A percentile compares a stretch with the other conserved stretches of the same genome.
phyloP scores from a whole-genome alignment of 2,113 vertebrate genomes.

The Phrynocephalus versicolor region DNA sequence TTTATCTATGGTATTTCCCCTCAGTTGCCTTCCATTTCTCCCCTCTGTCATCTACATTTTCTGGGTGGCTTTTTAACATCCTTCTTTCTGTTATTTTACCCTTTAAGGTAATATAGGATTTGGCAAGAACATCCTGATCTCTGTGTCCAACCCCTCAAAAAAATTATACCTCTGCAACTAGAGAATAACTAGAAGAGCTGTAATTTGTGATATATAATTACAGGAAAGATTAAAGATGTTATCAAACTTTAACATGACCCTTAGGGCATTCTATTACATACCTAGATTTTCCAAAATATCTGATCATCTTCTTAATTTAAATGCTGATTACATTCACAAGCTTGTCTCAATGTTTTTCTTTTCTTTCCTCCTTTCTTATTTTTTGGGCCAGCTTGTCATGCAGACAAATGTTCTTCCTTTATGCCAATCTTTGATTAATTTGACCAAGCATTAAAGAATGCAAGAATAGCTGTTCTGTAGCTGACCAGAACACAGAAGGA shows the following conservation, averaged over 20 bases:
- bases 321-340: neutral
- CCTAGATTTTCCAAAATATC: constrained; percentile 37
- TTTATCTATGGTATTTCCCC: constrained; percentile 66
- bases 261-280: constrained; percentile 37
- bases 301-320: constrained; percentile 30
- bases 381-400: constrained; percentile 17
- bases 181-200: constrained; percentile 37
- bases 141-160: constrained; percentile 21
- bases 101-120: constrained; percentile 47
- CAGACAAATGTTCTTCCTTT: constrained; percentile 18
- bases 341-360: neutral
- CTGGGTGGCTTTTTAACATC: constrained; percentile 55
- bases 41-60: constrained; percentile 65
- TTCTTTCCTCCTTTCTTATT: constrained; percentile 1
- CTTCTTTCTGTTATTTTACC: constrained; percentile 51
- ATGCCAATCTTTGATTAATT: constrained; percentile 37
- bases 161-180: constrained; percentile 40
- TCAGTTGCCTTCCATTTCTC: constrained; percentile 52
- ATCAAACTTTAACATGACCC: constrained; percentile 45
- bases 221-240: constrained; percentile 52
- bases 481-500: constrained; percentile 46
- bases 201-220: constrained; percentile 39
- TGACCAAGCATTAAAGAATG: constrained; percentile 46
- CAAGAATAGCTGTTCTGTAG: constrained; percentile 41
- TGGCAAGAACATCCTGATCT: constrained; percentile 19